Base-by-base conservation (phyloP, 2,113 vertebrate species). In the Hippocampus barbouri region DNA sequence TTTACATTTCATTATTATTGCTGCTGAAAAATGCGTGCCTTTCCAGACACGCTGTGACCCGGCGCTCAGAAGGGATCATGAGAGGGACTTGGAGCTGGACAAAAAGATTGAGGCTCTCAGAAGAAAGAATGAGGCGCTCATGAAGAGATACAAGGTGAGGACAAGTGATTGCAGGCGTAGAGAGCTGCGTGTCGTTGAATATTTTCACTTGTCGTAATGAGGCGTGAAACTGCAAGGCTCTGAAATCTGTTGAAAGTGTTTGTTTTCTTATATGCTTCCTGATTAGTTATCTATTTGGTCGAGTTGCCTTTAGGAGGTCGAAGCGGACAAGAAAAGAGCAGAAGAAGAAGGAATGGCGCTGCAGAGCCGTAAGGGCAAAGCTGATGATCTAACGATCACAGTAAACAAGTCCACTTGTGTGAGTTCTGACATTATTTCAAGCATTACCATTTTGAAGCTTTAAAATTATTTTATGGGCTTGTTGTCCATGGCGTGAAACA, bases 371-470 rank as follows among this genome's bases (percentile, higher is more conserved):
- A 93, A 88, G 76, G 93, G 91, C 68, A 95, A 87, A 85, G 89
- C 94, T 1, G 95, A 98, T 5, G 93, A 96, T 75, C 94, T 99
- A 45, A 96, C 93, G 1, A 94, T 99, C 85, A 99, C 96, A n/a
- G 95, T 99, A 89, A 97, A 93, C 87, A 98, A 97, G 79, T 92
- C 93, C 73, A 91, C 92, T 4, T 94, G 91, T 0, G 96, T 98
- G 91, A 95, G 95, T 88, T 61, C 76, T 54, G n/a, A 41, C 20
- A 15, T 38, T 10, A 38, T 49, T 43, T 12, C 45, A 67, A 27
- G n/a, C 23, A 18, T 9, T 41, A 8, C 40, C n/a, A 5, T 65
- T 1, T 23, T 15, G 9, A 65, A 23, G 66, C 5, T 12, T 5
- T 5, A 60, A 63, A 9, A 72, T 65, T 68, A 27, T 68, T 68